Evolutionary conservation across 2,888 invertebrate species (phyloP).

Genomic region (Eilema sororculum): DNA sequence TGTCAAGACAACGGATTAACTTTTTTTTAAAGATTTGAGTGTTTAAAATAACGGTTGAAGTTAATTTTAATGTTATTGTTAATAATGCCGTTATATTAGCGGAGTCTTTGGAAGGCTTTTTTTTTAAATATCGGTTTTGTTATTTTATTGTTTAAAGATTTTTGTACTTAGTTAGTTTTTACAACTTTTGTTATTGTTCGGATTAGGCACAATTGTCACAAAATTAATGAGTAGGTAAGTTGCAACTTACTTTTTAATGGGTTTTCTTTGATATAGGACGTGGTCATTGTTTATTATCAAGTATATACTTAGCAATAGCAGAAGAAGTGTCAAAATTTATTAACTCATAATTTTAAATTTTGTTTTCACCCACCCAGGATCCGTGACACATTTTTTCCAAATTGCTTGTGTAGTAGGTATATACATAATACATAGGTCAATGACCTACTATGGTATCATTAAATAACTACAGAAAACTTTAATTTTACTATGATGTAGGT

Average conservation of each 20-base stretch:
- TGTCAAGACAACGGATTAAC: slow-evolving; percentile 44
- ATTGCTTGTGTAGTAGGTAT: no score
- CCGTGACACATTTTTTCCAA: background rate
- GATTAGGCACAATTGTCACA: background rate
- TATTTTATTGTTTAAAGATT: background rate
- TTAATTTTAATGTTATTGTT: slow-evolving; percentile 34
- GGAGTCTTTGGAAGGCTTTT: slow-evolving; percentile 15
- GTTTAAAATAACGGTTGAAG: slow-evolving; percentile 35
- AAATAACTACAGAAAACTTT: background rate
- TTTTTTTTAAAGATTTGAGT: slow-evolving; percentile 31
- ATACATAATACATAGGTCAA: no score
- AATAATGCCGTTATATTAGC: slow-evolving; percentile 34
- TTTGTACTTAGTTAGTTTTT: background rate
- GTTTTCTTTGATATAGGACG: background rate
- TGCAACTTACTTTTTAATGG: background rate
- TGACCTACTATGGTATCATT: background rate
- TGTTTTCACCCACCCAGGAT: background rate
- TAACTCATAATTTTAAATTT: no score
- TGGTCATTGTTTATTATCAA: background rate
- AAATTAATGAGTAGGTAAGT: background rate
- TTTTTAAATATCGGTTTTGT: background rate
- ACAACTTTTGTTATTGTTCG: background rate
- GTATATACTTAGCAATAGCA: background rate
- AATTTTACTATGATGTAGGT: background rate
- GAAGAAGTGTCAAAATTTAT: no score